Percentiles rank a stretch among this genome's conserved stretches.
Conservation (phyloP, 2,888 invertebrate genomes). For the Meiosimyza decipiens region DNA sequence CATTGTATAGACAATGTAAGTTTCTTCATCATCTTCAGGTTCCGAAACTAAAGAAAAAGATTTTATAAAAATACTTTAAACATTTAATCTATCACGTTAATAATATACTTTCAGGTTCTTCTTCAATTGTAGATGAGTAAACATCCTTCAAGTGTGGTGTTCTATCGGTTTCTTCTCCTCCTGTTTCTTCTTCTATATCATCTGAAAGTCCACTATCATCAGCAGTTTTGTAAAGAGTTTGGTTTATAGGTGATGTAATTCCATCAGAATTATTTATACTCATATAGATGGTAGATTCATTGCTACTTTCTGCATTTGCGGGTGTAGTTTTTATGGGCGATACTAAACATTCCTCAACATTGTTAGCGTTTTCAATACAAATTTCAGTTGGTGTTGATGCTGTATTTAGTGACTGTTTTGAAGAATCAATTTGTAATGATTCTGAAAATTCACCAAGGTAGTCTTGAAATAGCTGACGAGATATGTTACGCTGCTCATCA, state of each 20-base stretch:
- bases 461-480: constrained; percentile 57
- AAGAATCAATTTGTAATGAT: background rate
- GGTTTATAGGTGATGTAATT: constrained; percentile 28
- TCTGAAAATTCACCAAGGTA: constrained; percentile 53
- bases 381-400: constrained; percentile 53
- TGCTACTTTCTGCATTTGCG: background rate
- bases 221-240: constrained; percentile 47
- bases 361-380: constrained; percentile 36
- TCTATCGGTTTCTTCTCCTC: constrained; percentile 47
- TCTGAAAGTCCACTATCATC: constrained; percentile 30
- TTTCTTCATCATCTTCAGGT: constrained; percentile 64
- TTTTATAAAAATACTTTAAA: background rate
- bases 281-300: constrained; percentile 45
- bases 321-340: constrained; percentile 47
- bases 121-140: constrained; percentile 47
- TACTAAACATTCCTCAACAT: constrained; percentile 29
- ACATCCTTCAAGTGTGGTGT: constrained; percentile 52
- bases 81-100: background rate
- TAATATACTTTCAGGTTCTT: constrained; percentile 47
- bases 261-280: constrained; percentile 46
- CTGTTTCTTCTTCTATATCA: constrained; percentile 16
- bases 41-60: constrained; percentile 57
- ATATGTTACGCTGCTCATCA: constrained; percentile 44
- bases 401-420: background rate
- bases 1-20: constrained; percentile 59